Conservation (phyloP, 2,113 vertebrate species). For the Micromys minutus region DNA sequence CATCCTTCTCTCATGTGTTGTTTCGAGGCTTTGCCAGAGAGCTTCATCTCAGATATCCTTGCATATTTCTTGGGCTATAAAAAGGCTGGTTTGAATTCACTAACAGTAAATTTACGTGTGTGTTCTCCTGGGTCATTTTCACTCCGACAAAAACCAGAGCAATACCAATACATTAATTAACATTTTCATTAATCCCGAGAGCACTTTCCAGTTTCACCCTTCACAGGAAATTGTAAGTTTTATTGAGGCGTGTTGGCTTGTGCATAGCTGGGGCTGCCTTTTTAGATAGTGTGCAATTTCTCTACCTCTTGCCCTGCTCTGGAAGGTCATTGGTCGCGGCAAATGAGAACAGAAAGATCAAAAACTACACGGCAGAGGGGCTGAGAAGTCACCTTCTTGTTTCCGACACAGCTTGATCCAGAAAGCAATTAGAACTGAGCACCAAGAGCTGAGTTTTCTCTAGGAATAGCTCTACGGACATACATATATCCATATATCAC, state of each 20-base stretch:
- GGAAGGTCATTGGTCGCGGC: not conserved
- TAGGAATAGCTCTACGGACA: not conserved
- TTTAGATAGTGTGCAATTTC: accelerated
- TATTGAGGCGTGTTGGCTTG: not conserved
- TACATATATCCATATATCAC: not conserved
- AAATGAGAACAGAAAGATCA: not conserved
- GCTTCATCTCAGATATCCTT: not conserved
- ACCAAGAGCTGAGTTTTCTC: not conserved
- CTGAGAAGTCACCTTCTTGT: not conserved
- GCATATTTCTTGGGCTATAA: not conserved
- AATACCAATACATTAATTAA: not conserved
- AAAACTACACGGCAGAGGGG: not conserved
- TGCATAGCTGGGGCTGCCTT: not conserved
- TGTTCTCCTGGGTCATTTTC: not conserved
- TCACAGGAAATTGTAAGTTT: not conserved
- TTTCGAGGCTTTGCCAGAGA: not conserved
- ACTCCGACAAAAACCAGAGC: not conserved
- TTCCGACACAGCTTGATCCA: not conserved
- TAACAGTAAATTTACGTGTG: not conserved
- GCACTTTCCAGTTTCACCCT: not conserved
- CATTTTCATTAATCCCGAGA: not conserved
- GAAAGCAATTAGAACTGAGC: not conserved
- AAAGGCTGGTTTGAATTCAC: not conserved
- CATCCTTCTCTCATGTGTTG: not conserved
- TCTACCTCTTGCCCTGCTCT: not conserved